Conservation (phyloP, 2,888 invertebrate genomes). For the Epirrhoe tristata region DNA sequence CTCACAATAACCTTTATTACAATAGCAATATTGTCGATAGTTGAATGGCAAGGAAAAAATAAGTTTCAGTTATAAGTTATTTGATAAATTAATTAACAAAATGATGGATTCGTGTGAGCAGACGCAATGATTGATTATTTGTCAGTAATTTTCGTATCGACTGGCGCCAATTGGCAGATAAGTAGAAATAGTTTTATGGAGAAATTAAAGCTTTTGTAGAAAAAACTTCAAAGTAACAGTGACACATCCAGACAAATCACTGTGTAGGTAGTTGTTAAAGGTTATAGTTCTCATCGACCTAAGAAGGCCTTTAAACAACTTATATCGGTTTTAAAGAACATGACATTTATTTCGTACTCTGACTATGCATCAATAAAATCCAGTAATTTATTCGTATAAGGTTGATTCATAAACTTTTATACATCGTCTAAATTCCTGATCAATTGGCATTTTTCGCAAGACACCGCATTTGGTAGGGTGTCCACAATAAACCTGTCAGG, state of each 20-base stretch:
- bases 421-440: slow-evolving; percentile 44
- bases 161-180: slow-evolving; percentile 57
- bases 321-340: neutral
- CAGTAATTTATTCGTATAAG: slow-evolving; percentile 31
- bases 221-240: neutral
- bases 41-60: slow-evolving; percentile 29
- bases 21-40: slow-evolving; percentile 37
- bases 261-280: neutral
- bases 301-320: neutral
- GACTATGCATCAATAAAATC: slow-evolving; percentile 26
- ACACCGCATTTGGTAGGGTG: slow-evolving; percentile 76
- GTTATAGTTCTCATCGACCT: neutral
- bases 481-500: slow-evolving; percentile 80
- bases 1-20: slow-evolving; percentile 14
- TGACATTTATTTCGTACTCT: slow-evolving; percentile 11
- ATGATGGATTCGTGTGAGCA: slow-evolving; percentile 61
- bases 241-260: neutral
- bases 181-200: slow-evolving; percentile 21
- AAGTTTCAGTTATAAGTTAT: slow-evolving; percentile 38
- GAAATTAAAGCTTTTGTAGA: neutral
- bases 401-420: slow-evolving; percentile 42
- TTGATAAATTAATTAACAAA: slow-evolving; percentile 66
- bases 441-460: slow-evolving; percentile 58
- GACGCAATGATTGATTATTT: slow-evolving; percentile 71
- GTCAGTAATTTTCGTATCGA: slow-evolving; percentile 64